Evolutionary conservation across 1,140 invertebrate genomes (phyloP), one percentile per base, ranked within the genome.

Genomic region (Samia ricini): DNA sequence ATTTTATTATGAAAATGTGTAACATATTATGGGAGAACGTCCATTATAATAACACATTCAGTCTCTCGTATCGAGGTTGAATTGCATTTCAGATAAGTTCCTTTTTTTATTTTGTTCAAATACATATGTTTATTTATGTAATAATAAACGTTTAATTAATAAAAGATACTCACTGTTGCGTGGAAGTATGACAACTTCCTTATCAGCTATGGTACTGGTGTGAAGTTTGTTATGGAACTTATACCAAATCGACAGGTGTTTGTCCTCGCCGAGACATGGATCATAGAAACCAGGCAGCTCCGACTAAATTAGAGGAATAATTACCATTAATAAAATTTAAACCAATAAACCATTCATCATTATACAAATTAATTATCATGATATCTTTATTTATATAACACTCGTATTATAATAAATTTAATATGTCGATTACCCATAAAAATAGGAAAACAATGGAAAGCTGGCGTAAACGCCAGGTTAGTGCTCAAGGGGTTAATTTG

Each of bases 271-370:
- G 18, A 98, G 93, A 79, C 97, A 97, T 0, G 98, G 97, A 89
- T 99, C 98, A 89, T 97, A 99, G 89, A 99, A 99, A 23, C 98
- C 98, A 33, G 98, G 96, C 56, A 99, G 88, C 81, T 98, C 96
- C 81, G 95, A 95, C 98, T 99, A 88, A 51, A 26, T n/a, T 3
- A 52, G 21, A 19, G 10, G 21, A 52, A 52, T 19, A 52, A 52
- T 18, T 8, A 19, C 2, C 21, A 18, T 52, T 52, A 52, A 2
- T n/a, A 48, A 15, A 15, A n/a, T 15, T 1, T n/a, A 15, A 48
- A 15, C 12, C 12, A 75, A 75, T 48, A 62, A 15, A 33, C 51
- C n/a, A 29, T 29, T 48, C 18, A 48, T 29, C 20, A 23, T 56
- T 61, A 22, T 23, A 23, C 15, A 36, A 18, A 6, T 8, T 19